Evolutionary conservation across 2,797 vertebrate species (phyloP).

Genomic region (Perodicticus potto): DNA sequence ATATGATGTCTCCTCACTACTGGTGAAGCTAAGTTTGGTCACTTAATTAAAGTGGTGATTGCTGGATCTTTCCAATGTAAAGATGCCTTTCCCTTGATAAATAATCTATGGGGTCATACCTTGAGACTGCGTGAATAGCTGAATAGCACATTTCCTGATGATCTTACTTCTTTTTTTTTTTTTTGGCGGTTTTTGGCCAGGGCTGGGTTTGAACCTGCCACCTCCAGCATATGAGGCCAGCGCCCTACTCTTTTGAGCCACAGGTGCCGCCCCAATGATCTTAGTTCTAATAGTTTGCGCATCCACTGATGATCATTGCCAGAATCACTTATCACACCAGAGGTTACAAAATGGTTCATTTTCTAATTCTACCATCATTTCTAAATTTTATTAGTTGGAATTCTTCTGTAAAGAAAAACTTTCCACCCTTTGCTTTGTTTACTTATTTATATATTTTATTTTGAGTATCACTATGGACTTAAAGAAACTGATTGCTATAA

Average conservation of each 20-base stretch:
- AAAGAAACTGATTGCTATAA: neutral
- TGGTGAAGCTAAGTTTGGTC: neutral
- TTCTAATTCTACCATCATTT: slow-evolving; percentile 19
- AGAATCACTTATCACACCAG: neutral
- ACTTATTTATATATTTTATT: neutral
- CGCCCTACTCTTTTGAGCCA: no score
- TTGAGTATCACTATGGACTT: neutral
- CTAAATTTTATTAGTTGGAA: neutral
- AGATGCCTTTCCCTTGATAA: neutral
- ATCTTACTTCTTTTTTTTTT: no score
- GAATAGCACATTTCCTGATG: neutral
- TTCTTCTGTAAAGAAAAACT: slow-evolving; percentile 2
- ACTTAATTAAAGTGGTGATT: neutral
- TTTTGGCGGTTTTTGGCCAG: no score
- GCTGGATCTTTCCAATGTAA: neutral
- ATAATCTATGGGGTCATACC: neutral
- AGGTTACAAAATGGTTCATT: neutral
- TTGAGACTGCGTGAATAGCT: neutral
- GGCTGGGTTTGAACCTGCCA: no score
- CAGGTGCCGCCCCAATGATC: no score
- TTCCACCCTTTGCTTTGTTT: neutral
- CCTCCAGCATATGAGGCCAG: no score
- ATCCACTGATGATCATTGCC: neutral
- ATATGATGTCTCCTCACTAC: neutral
- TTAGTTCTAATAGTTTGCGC: neutral